phyloP scores from a whole-genome alignment of 2,113 vertebrate genomes.

The Syngnathoides biaculeatus region DNA sequence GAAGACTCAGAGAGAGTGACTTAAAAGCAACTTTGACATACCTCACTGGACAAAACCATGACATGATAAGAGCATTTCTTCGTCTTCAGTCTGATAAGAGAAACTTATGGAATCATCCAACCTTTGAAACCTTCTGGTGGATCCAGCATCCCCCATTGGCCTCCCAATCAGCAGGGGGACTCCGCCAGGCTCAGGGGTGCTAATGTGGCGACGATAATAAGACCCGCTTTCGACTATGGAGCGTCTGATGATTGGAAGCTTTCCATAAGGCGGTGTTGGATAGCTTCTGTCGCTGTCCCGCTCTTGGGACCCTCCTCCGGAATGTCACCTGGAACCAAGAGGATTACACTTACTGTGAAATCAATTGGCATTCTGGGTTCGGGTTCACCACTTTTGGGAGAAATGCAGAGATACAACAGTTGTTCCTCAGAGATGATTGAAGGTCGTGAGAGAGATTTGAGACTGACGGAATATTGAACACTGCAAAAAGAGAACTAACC shows the following conservation, averaged over 20 bases:
- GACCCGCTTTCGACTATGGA: slow-evolving; percentile 44
- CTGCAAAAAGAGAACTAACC: too few species aligned
- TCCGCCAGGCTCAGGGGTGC: slow-evolving; percentile 5
- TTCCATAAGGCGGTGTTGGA: slow-evolving; percentile 42
- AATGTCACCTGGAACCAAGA: slow-evolving; percentile 44
- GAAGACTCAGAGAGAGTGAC: neutral
- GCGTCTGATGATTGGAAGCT: slow-evolving; percentile 30
- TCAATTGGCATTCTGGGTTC: slow-evolving; percentile 57
- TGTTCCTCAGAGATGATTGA: slow-evolving; percentile 28
- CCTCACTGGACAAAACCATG: neutral
- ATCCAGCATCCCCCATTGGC: slow-evolving; percentile 14
- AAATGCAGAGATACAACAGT: slow-evolving; percentile 28
- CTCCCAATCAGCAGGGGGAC: slow-evolving; percentile 31
- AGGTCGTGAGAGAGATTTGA: slow-evolving; percentile 1
- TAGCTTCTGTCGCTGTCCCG: slow-evolving; percentile 38
- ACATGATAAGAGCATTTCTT: neutral
- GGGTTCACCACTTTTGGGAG: slow-evolving; percentile 36
- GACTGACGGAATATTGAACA: neutral
- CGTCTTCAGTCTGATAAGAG: neutral
- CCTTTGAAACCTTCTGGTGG: slow-evolving; percentile 39
- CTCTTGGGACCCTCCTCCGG: slow-evolving; percentile 34
- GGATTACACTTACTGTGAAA: slow-evolving; percentile 58
- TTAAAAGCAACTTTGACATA: slow-evolving; percentile 5
- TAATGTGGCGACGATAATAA: slow-evolving; percentile 38
- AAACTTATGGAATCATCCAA: slow-evolving; percentile 36